Evolutionary conservation across 2,113 vertebrate species (phyloP), one percentile per base, ranked within the genome.

Genomic region (Prochilodus magdalenae): DNA sequence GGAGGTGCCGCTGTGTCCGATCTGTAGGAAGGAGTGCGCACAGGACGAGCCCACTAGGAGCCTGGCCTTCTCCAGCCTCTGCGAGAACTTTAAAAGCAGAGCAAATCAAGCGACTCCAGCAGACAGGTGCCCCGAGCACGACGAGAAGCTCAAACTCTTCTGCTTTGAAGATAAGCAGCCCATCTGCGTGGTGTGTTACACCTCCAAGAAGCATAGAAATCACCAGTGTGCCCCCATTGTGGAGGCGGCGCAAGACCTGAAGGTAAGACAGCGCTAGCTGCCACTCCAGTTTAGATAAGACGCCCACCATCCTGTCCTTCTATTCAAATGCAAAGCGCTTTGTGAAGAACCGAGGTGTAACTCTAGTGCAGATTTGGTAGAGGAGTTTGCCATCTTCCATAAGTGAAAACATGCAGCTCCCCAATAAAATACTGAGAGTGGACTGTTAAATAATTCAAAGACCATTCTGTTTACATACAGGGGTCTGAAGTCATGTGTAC

Each of bases 121-220:
- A 29, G 71, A 75, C 0, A 7, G 75, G 10, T 84, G 85, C 65
- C 59, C 27, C 1, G 30, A 74, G 30, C 82, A 84, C 22, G 60
- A 51, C 0, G 75, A 84, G 59, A 76, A 29, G 10, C 49, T 86
- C 27, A 86, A 83, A 49, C 75, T 79, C 55, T 87, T 87, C 71
- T 86, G 82, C 67, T 40, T 69, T 49, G 76, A 79, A 4, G 85
- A 86, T 63, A 40, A 86, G 71, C 60, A 53, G 71, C 79, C 80
- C 44, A 79, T 84, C 36, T 84, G 75, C 72, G 79, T 82, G 26
- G 59, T 84, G 40, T 84, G 82, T 60, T 63, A 87, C 71, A 84
- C 62, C 1, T 84, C 80, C 36, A 82, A 75, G 57, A 77, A 57
- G 57, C 82, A 86, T 62, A 74, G 77, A 71, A 51, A 77, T 30